Percentiles rank a stretch among this genome's conserved stretches.
These are phyloP conservation scores for Spea bombifrons DNA, from an alignment of 2,113 vertebrate genomes.

Conservation along the genomic window DNA sequence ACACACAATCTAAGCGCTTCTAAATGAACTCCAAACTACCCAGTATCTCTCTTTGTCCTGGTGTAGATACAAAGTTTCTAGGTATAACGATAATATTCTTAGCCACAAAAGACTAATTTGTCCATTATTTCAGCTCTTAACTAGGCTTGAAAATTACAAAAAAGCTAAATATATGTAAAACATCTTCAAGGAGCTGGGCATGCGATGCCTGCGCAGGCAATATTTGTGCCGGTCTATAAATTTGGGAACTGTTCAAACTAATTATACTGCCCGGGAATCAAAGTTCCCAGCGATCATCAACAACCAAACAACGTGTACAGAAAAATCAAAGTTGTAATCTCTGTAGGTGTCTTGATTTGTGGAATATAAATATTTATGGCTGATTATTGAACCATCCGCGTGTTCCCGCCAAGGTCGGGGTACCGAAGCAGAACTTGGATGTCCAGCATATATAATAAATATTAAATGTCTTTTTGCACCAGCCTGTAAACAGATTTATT, in stretches of 20 bases:
- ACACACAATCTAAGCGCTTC: no score
- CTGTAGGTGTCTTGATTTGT: conserved; percentile 1
- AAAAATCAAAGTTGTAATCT: neutral
- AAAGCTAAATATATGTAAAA: neutral
- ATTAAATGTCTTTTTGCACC: neutral
- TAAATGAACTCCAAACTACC: no score
- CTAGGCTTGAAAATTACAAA: no score
- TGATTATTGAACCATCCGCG: neutral
- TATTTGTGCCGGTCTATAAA: conserved; percentile 1
- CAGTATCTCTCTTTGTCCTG: no score
- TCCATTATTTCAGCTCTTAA: no score
- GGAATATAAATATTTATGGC: conserved; percentile 28
- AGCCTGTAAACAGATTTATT: neutral
- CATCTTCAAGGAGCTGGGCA: neutral
- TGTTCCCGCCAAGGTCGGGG: neutral
- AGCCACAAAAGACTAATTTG: no score
- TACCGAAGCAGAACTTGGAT: neutral
- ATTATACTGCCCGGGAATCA: neutral
- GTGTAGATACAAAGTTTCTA: no score
- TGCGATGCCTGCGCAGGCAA: neutral
- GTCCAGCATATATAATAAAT: neutral
- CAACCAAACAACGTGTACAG: neutral
- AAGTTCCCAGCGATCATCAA: neutral
- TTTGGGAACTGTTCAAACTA: neutral
- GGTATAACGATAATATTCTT: no score